phyloP scores from a whole-genome alignment of 2,888 invertebrate species.

The Stomorhina lunata region DNA sequence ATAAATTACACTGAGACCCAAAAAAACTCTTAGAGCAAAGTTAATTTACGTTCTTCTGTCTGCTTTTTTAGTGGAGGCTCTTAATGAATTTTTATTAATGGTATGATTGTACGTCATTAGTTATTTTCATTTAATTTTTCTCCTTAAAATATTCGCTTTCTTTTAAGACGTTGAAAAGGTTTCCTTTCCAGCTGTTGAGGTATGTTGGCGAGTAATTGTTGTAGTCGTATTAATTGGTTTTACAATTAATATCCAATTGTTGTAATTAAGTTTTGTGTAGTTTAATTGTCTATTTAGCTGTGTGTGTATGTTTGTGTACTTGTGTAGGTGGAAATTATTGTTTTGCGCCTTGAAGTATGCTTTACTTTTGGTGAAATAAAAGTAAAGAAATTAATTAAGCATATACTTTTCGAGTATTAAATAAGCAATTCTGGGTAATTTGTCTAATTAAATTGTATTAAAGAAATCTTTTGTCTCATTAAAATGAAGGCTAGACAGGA shows the following conservation, averaged over 20 bases:
- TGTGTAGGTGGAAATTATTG: neutral
- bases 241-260: conserved; percentile 77
- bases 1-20: conserved; percentile 28
- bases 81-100: conserved; percentile 54
- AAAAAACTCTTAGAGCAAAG: neutral
- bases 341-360: conserved; percentile 17
- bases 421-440: too few species aligned
- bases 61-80: neutral
- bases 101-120: conserved; percentile 52
- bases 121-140: conserved; percentile 27
- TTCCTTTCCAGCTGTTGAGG: conserved; percentile 21
- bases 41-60: neutral
- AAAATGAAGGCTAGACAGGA: neutral
- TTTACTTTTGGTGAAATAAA: conserved; percentile 15
- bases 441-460: neutral
- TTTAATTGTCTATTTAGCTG: conserved; percentile 56
- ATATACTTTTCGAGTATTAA: too few species aligned
- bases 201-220: conserved; percentile 29
- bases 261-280: conserved; percentile 71
- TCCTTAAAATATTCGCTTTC: neutral
- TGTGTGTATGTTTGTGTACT: neutral
- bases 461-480: neutral
- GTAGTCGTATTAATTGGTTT: conserved; percentile 72
- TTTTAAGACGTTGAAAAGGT: too few species aligned
- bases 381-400: conserved; percentile 5